These are phyloP conservation scores for Silurus lanzhouensis DNA, from an alignment of 2,797 vertebrate species.

Conservation along the genomic window DNA sequence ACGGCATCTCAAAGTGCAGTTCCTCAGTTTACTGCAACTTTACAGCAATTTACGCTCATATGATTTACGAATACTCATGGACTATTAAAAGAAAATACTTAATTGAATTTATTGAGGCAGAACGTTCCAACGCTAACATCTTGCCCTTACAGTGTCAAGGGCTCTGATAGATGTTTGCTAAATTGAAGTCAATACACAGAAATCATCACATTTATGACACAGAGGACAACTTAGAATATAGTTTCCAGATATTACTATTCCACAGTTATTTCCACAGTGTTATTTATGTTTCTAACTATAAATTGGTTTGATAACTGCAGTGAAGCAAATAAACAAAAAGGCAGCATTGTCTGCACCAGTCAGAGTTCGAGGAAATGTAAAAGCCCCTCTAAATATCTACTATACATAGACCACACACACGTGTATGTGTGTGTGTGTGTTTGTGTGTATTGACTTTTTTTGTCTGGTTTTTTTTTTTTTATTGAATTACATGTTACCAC, in stretches of 20 bases:
- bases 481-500: not conserved
- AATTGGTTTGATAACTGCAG: not conserved
- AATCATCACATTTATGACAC: not conserved
- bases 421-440: too few species aligned
- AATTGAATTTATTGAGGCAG: not conserved
- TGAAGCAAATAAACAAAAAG: not conserved
- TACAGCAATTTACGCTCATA: not conserved
- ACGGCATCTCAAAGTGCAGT: not conserved
- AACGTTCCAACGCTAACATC: not conserved
- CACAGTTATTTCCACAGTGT: not conserved
- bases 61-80: not conserved
- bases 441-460: too few species aligned
- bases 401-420: too few species aligned
- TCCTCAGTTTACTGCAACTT: conserved; percentile 4
- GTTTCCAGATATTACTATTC: not conserved
- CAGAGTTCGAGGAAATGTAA: not conserved
- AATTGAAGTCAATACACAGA: not conserved
- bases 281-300: too few species aligned
- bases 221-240: not conserved
- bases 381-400: too few species aligned
- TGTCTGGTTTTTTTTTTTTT: too few species aligned
- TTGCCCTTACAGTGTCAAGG: not conserved
- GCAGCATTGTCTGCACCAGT: not conserved
- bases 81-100: not conserved
- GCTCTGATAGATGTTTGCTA: not conserved